Evolutionary conservation across 2,888 invertebrate genomes (phyloP).

Genomic region (Sussaba pulchella): DNA sequence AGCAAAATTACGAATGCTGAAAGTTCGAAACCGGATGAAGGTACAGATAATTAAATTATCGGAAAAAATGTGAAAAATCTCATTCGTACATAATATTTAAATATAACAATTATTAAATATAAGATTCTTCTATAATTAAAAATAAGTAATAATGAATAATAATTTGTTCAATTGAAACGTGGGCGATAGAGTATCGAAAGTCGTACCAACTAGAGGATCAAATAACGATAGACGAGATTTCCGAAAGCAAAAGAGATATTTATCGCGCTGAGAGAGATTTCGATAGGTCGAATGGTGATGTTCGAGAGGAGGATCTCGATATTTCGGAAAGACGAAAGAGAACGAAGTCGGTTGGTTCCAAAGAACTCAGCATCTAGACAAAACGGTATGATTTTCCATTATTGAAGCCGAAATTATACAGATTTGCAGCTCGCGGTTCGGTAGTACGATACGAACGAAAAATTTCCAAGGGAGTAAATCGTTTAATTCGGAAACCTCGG

Average conservation of each 20-base stretch:
- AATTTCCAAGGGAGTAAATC: background rate
- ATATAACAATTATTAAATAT: no score
- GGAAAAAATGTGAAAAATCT: background rate
- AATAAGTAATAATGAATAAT: background rate
- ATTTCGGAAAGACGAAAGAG: no score
- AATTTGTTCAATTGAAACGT: constrained; percentile 19
- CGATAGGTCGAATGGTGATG: background rate
- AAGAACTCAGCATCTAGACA: background rate
- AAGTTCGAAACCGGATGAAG: background rate
- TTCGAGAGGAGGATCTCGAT: background rate
- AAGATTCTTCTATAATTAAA: no score
- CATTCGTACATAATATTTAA: no score
- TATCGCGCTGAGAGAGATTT: background rate
- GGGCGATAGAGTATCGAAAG: constrained; percentile 16
- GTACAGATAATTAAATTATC: constrained; percentile 2
- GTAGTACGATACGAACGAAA: constrained; percentile 7
- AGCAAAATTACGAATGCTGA: background rate
- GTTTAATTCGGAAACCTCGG: background rate
- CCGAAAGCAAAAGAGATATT: background rate
- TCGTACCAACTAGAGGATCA: background rate
- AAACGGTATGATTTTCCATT: background rate
- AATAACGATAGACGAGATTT: constrained; percentile 8
- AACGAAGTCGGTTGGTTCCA: constrained; percentile 43
- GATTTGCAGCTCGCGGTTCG: constrained; percentile 39
- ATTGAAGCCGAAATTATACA: constrained; percentile 39